Evolutionary conservation across 2,888 invertebrate genomes (phyloP), one percentile per base, ranked within the genome.

Genomic region (Miltochrista miniata): DNA sequence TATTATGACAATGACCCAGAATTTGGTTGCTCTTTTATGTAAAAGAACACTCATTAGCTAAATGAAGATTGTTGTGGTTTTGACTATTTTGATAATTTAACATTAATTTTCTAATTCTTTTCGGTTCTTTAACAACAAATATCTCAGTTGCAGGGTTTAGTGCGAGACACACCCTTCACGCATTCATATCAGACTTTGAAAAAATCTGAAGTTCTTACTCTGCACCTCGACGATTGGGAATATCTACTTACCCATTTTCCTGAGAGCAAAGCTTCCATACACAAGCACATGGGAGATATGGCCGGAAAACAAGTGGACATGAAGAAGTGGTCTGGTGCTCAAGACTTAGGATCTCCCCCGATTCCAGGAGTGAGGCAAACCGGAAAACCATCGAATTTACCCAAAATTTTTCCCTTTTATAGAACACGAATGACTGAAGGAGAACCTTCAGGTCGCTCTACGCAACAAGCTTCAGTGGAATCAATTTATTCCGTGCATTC

Each of bases 241-340:
- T 70, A 81, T 45, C 70, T 89, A 5, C 52, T 88, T 10, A 64
- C 74, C 45, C 83, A 86, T 59, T 89, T 86, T 38, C 88, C 87
- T 0, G 55, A 55, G 1, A 85, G 84, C 48, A 79, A 63, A 35
- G 59, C 68, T 0, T 42, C 59, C 30, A 82, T 87, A 48, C 69
- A 74, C 45, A 74, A 73, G 51, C 65, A 73, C 18, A 60, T 72
- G 44, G 50, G 51, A 7, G 39, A 62, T 12, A 13, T 51, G 10
- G 54, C 36, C 14, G 54, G 46, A 11, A 36, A 24, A 7, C 39
- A 48, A 12, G 33, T 39, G 3, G 40, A 39, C 13, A 18, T 24
- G 9, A 47, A 10, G 7, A 54, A 59, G 31, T 65, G 59, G 61
- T 59, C 68, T n/a, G 61, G 59, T 2, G 53, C 59, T 7, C 42